Conservation (phyloP, 2,113 vertebrate species). For the Leptosomus discolor region DNA sequence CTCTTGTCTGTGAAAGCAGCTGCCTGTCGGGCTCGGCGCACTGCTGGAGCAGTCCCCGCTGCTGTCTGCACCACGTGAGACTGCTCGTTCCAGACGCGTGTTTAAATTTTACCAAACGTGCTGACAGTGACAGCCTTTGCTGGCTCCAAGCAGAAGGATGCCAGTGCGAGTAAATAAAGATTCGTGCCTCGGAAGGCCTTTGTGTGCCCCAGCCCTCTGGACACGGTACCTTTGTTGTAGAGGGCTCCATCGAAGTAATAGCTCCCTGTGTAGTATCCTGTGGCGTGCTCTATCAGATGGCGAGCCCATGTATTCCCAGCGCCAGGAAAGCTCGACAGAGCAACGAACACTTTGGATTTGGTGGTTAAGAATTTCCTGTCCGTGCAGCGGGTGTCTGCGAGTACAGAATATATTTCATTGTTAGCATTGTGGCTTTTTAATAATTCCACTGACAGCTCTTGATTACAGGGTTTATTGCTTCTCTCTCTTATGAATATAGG, state of each 20-base stretch:
- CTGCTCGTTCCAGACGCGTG: fast-evolving
- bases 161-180: background rate
- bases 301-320: slow-evolving; percentile 96
- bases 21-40: fast-evolving
- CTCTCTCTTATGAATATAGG: background rate
- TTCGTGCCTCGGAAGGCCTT: background rate
- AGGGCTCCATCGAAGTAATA: slow-evolving; percentile 95
- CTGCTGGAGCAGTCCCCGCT: background rate
- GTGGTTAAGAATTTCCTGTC: slow-evolving; percentile 88
- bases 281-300: slow-evolving; percentile 92
- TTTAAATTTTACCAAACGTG: background rate
- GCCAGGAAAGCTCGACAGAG: slow-evolving; percentile 92
- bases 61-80: fast-evolving
- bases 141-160: background rate
- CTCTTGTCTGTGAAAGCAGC: background rate
- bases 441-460: slow-evolving; percentile 22
- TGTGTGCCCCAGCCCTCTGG: background rate
- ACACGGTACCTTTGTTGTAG: slow-evolving; percentile 88
- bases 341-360: slow-evolving; percentile 87
- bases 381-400: slow-evolving; percentile 89
- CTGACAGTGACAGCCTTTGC: background rate
- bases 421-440: slow-evolving; percentile 11
- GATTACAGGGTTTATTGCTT: slow-evolving; percentile 25
- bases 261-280: slow-evolving; percentile 94
- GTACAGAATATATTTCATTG: background rate